phyloP scores from a whole-genome alignment of 30 jellyfish, hydroid and myxozoan genomes.

The Hydra vulgaris region DNA sequence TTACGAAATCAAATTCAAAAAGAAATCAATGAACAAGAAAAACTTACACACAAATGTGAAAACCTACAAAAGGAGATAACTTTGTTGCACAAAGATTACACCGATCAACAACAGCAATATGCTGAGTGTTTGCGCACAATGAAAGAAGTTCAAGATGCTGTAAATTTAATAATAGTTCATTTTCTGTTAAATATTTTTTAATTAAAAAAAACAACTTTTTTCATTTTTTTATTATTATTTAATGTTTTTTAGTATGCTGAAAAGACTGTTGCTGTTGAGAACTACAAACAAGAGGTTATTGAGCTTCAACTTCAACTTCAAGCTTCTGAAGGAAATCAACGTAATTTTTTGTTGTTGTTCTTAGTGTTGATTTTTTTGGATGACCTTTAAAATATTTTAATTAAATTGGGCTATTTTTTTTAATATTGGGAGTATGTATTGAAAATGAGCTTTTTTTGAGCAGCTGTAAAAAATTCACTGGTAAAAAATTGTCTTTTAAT shows the following conservation, averaged over 20 bases:
- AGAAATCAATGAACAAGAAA: not conserved
- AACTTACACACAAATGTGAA: not conserved
- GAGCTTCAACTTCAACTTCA: slow-evolving; percentile 1
- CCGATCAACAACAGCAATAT: slow-evolving; percentile 7
- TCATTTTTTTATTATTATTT: not conserved
- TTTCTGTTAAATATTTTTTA: too few species aligned
- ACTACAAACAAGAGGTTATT: not conserved
- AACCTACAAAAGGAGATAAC: not conserved
- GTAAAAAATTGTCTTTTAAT: too few species aligned
- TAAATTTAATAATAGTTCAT: not conserved
- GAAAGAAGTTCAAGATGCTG: slow-evolving; percentile 17
- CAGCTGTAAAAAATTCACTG: too few species aligned
- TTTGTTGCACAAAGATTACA: not conserved
- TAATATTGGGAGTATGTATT: too few species aligned
- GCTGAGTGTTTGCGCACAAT: slow-evolving; percentile 1
- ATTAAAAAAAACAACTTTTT: not conserved
- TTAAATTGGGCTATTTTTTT: not conserved
- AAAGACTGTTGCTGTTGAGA: not conserved
- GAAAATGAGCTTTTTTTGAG: too few species aligned
- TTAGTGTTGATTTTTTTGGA: not conserved
- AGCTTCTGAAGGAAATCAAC: slow-evolving; percentile 4
- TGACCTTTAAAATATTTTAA: too few species aligned
- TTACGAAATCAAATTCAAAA: not conserved
- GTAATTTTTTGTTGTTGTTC: not conserved
- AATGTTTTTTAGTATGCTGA: not conserved